Conservation (phyloP, 2,797 vertebrate species). For the Labroides dimidiatus region DNA sequence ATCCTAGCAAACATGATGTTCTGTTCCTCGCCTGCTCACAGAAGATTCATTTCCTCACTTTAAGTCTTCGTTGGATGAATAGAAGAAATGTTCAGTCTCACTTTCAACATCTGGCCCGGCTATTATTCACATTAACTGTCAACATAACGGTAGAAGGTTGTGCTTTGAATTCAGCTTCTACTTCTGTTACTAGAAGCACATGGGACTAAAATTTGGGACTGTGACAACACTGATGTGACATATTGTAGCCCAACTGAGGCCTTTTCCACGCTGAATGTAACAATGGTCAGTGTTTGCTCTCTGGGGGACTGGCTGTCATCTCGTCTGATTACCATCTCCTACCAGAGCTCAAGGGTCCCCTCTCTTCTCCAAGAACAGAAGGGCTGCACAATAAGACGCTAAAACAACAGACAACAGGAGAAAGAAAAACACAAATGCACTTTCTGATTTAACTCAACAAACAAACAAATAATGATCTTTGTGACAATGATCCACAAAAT, state of each 20-base stretch:
- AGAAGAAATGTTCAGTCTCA: conserved; percentile 16
- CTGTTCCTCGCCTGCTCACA: conserved; percentile 22
- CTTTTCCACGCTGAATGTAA: conserved; percentile 48
- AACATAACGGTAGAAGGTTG: background rate
- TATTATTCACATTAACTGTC: conserved; percentile 6
- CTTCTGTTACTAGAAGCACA: conserved; percentile 6
- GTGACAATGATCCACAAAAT: conserved; percentile 13
- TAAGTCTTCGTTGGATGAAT: conserved; percentile 9
- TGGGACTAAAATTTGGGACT: background rate
- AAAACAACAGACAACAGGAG: conserved; percentile 37
- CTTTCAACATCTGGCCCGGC: background rate
- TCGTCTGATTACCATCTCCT: conserved; percentile 71
- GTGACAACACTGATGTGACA: conserved; percentile 41
- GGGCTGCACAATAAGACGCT: conserved; percentile 61
- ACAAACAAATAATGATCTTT: conserved; percentile 14
- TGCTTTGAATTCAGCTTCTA: background rate
- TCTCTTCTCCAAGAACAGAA: conserved; percentile 56
- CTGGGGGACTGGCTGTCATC: conserved; percentile 68
- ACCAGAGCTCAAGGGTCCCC: conserved; percentile 65
- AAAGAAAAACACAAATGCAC: conserved; percentile 32
- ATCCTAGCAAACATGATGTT: conserved; percentile 50
- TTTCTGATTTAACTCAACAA: conserved; percentile 31
- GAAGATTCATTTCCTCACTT: conserved; percentile 66
- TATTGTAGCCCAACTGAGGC: conserved; percentile 39
- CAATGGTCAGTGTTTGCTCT: conserved; percentile 63